Evolutionary conservation across 2,888 invertebrate species (phyloP), one percentile per base, ranked within the genome.

Genomic region (Crioceris asparagi): DNA sequence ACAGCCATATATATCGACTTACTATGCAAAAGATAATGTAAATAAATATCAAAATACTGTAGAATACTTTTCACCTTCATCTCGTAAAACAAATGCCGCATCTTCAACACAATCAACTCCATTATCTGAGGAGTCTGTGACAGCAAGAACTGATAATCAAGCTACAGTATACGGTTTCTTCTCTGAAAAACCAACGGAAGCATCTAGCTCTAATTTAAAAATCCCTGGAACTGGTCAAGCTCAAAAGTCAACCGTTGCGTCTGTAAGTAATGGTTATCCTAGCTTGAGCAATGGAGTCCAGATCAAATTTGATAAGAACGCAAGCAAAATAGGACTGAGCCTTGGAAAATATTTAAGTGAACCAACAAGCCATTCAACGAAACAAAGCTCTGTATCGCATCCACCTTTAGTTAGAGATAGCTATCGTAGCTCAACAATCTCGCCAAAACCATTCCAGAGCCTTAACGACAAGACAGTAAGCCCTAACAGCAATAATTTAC

Each of bases 151-250:
- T 59, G 61, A 45, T 53, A 58, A 47, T 43, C 52, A 50, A 64
- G 71, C 54, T 62, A 67, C 51, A 60, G 62, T 56, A 23, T 56
- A 55, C 38, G 56, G 56, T 4, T 68, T 29, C 62, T 70, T 49
- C 65, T 29, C 42, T 11, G 46, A 40, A 36, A 36, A 21, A 17
- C 21, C 40, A 43, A 32, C 59, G 66, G 56, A 35, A 36, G 41
- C 44, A 6, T 35, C 40, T 27, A 21, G 39, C 31, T 36, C 33
- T 17, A n/a, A n/a, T n/a, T n/a, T n/a, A n/a, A n/a, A n/a, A n/a
- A 33, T 39, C 10, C 41, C 46, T 2, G 27, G 27, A 39, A 41
- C 14, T 40, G 42, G 12, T 44, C 46, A 21, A 39, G 39, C 12
- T 32, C 39, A 35, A 38, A 39, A 21, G 38, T 40, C 2, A 40